phyloP scores from a whole-genome alignment of 1,140 invertebrate genomes.

The Pinna nobilis region DNA sequence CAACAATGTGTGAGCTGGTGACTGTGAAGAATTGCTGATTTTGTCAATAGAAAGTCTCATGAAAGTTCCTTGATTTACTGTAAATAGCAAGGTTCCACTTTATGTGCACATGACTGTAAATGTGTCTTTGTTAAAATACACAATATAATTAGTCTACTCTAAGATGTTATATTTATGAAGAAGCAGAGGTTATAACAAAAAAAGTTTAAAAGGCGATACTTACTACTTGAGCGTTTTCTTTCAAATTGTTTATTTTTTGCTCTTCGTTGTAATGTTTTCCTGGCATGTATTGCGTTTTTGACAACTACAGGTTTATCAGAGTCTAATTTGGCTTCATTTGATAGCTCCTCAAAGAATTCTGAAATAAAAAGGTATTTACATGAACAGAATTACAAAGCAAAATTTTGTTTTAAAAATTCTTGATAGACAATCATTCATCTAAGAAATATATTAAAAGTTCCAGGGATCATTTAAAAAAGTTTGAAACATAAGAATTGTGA shows the following conservation, averaged over 20 bases:
- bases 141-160: background rate
- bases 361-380: slow-evolving; percentile 27
- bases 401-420: no score
- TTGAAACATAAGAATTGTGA: no score
- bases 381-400: background rate
- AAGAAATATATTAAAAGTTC: no score
- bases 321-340: slow-evolving; percentile 72
- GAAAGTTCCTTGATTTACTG: background rate
- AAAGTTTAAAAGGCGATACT: no score
- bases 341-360: slow-evolving; percentile 75
- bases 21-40: background rate
- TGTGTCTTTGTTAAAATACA: background rate
- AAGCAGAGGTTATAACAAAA: no score
- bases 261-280: slow-evolving; percentile 66
- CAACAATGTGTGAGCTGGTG: no score
- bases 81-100: background rate
- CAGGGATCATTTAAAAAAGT: no score
- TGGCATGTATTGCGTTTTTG: slow-evolving; percentile 72
- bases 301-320: slow-evolving; percentile 73
- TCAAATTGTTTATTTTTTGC: slow-evolving; percentile 70
- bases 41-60: background rate
- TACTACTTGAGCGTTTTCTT: slow-evolving; percentile 64
- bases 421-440: no score
- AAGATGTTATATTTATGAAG: background rate
- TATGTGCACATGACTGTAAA: background rate